Conservation (phyloP, 2,797 vertebrate species). For the Cetoscarus ocellatus region DNA sequence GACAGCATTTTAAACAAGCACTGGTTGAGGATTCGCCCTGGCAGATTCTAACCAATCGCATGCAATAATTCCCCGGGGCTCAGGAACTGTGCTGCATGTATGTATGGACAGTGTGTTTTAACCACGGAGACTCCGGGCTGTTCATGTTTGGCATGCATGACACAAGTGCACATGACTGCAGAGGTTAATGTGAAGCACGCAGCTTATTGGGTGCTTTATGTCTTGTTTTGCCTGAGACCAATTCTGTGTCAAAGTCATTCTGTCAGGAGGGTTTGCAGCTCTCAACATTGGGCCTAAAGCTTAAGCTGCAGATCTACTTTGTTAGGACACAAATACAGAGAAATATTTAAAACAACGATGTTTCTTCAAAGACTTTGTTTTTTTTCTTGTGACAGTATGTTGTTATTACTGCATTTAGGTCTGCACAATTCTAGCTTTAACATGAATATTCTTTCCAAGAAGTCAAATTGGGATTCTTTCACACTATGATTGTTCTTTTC, state of each 20-base stretch:
- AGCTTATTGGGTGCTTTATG: constrained; percentile 63
- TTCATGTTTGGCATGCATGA: constrained; percentile 62
- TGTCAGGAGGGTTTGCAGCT: constrained; percentile 55
- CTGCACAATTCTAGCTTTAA: no score
- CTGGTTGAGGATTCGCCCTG: constrained; percentile 65
- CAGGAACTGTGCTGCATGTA: constrained; percentile 45
- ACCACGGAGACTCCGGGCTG: constrained; percentile 41
- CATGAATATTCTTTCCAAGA: no score
- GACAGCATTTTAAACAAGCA: constrained; percentile 74
- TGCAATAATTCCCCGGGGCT: constrained; percentile 58
- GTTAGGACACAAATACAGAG: constrained; percentile 22
- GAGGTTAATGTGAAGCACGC: constrained; percentile 59
- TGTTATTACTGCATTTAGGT: not conserved
- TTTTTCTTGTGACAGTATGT: not conserved
- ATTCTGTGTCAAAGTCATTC: constrained; percentile 69
- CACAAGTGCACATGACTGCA: constrained; percentile 61
- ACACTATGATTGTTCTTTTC: no score
- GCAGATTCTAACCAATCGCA: constrained; percentile 70
- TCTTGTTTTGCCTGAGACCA: constrained; percentile 71
- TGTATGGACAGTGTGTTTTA: constrained; percentile 53
- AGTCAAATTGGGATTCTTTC: no score
- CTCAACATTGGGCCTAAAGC: constrained; percentile 37
- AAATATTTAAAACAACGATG: constrained; percentile 2
- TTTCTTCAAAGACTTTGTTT: constrained; percentile 8
- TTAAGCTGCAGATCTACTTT: constrained; percentile 20